Evolutionary conservation across 2,888 invertebrate species (phyloP).

Genomic region (Polydrusus tereticollis): DNA sequence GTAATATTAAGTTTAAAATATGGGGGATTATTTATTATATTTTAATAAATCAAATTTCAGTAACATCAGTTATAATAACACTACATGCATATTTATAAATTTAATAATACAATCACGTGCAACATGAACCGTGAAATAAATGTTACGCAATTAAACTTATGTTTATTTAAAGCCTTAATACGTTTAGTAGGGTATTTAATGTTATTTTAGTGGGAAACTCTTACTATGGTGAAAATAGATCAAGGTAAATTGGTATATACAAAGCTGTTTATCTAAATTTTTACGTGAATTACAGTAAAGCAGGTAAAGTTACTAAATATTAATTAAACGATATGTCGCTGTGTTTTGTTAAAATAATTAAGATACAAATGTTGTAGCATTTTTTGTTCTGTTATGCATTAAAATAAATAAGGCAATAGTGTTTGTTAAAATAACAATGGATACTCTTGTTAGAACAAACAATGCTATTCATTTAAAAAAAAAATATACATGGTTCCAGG

Average conservation of each 20-base stretch:
- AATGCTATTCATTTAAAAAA: too few relatives aligned
- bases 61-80: too few relatives aligned
- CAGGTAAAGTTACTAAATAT: not conserved
- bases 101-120: not conserved
- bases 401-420: not conserved
- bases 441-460: too few relatives aligned
- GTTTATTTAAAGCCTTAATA: not conserved
- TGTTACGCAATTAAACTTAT: not conserved
- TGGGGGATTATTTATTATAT: too few relatives aligned
- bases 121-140: not conserved
- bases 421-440: not conserved
- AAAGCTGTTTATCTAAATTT: not conserved
- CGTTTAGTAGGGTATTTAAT: not conserved
- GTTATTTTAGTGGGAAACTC: not conserved
- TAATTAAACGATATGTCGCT: not conserved
- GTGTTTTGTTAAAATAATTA: not conserved
- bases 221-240: not conserved
- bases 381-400: not conserved
- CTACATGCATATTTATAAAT: too few relatives aligned
- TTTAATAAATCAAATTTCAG: too few relatives aligned
- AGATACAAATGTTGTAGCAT: not conserved
- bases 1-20: too few relatives aligned
- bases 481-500: too few relatives aligned
- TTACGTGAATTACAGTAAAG: not conserved
- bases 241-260: slow-evolving; percentile 1